Conservation (phyloP, 2,113 vertebrate species). For the Catharus minimus region DNA sequence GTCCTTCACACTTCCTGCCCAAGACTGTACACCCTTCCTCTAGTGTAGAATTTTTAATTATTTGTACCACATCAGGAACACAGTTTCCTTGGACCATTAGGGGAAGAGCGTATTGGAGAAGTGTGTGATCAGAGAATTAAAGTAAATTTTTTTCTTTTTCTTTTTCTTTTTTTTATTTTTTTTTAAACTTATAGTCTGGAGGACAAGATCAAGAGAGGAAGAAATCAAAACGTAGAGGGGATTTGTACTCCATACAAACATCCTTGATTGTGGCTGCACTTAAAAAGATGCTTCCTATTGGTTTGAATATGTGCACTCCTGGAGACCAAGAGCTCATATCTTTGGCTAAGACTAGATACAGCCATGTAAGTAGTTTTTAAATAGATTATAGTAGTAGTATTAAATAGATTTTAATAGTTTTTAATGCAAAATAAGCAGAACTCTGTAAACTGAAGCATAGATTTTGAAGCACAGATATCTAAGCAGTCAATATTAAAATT, state of each 20-base stretch:
- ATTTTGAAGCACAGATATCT: not conserved
- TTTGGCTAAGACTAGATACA: constrained; percentile 89
- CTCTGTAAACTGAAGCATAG: not conserved
- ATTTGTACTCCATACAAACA: constrained; percentile 96
- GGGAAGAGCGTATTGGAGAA: not conserved
- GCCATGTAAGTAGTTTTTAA: constrained; percentile 78
- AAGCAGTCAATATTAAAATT: not conserved
- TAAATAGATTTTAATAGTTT: not conserved
- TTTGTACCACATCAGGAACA: not conserved
- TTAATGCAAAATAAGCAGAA: not conserved
- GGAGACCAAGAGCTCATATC: constrained; percentile 98
- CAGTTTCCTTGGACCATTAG: not conserved
- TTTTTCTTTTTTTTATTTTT: constrained; percentile 21
- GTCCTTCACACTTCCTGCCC: not conserved
- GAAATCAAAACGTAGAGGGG: constrained; percentile 92
- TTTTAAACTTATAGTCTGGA: constrained; percentile 83
- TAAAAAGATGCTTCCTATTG: constrained; percentile 98
- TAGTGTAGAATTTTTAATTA: not conserved
- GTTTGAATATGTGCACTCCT: constrained; percentile 97
- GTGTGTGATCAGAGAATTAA: not conserved
- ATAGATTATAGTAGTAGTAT: too few species aligned
- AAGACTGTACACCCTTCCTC: not conserved
- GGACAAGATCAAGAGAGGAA: constrained; percentile 97
- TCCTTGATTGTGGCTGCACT: constrained; percentile 95
- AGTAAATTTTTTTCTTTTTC: not conserved